These are phyloP conservation scores for Macrocentrus cingulum DNA, from an alignment of 1,140 invertebrate genomes.

Conservation along the genomic window DNA sequence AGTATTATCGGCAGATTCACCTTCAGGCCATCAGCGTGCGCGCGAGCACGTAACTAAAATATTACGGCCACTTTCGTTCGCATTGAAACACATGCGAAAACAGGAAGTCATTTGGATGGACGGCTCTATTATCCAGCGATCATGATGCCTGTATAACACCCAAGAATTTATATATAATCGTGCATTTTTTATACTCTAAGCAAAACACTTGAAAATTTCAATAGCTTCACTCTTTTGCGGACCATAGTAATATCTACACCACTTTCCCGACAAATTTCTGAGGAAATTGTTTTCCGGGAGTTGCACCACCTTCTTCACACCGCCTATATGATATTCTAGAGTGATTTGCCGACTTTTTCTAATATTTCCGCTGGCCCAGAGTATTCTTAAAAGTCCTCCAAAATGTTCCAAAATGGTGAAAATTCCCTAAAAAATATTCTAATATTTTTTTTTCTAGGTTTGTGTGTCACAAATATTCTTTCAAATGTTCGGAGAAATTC, in stretches of 20 bases:
- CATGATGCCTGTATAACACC: neutral
- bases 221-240: too few species aligned
- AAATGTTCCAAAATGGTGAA: too few species aligned
- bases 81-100: constrained; percentile 21
- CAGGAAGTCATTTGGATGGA: constrained; percentile 19
- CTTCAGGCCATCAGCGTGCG: neutral
- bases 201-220: too few species aligned
- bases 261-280: neutral
- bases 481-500: too few species aligned
- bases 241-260: neutral
- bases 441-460: too few species aligned
- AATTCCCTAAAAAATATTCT: too few species aligned
- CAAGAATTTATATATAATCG: neutral
- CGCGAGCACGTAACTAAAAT: constrained; percentile 3
- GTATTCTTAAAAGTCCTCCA: too few species aligned
- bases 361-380: too few species aligned
- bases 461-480: too few species aligned
- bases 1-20: constrained; percentile 10
- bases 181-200: neutral
- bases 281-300: neutral
- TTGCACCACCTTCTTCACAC: too few species aligned
- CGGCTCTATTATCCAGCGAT: constrained; percentile 16
- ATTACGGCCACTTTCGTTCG: constrained; percentile 18
- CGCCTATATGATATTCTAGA: too few species aligned
- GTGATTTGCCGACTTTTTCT: too few species aligned